Evolutionary conservation across 2,888 invertebrate species (phyloP), one percentile per base, ranked within the genome.

Genomic region (Galerucella pusilla): DNA sequence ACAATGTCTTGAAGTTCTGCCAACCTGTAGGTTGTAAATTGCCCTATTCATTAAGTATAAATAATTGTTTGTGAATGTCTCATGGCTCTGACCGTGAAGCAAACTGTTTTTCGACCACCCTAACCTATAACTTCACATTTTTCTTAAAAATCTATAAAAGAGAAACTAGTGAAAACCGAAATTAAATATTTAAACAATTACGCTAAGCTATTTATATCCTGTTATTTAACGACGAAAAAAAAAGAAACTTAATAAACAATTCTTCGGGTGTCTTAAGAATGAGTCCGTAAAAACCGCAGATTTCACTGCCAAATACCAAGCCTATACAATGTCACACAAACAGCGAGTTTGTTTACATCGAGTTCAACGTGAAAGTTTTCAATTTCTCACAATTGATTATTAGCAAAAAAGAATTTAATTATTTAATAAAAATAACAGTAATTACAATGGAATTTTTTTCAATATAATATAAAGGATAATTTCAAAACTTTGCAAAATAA

Each of bases 271-370:
- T 63, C n/a, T 63, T 63, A 63, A 35, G 20, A 67, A 49, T 66
- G n/a, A 11, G 67, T 28, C n/a, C 67, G 52, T 25, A 46, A 61
- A 28, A n/a, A 28, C 25, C 20, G 63, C 35, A 52, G 70, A 70
- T 70, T 70, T 70, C 70, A 70, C 70, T 70, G 63, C 52, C 70
- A 70, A 63, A 70, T 70, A 70, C 63, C 70, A 69, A 69, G 35
- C 35, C 35, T 42, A 20, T 20, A 42, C 35, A 42, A 42, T 42
- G 35, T 42, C 35, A 9, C 35, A 9, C 7, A 42, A 5, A 42
- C 35, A 42, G 42, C 25, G 69, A 61, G 61, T 69, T 61, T 46
- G 49, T 45, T 63, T 63, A 63, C 63, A 52, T 68, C n/a, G 14
- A 35, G 61, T 59, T 61, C 7, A 25, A 16, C 49, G 61, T 61